phyloP scores from a whole-genome alignment of 2,888 invertebrate species.

The Melipona bicolor region DNA sequence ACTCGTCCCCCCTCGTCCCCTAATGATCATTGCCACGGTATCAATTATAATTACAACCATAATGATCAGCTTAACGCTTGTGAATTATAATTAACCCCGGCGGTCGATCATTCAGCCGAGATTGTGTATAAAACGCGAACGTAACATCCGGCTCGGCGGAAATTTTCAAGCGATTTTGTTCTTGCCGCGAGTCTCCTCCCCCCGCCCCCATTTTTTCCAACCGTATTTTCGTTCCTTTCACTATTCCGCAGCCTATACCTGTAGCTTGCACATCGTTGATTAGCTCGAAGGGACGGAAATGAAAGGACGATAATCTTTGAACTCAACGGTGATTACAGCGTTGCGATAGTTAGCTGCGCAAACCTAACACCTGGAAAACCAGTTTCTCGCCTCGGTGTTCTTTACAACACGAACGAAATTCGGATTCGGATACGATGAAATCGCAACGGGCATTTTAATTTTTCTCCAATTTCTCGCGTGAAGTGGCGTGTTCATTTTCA shows the following conservation, averaged over 20 bases:
- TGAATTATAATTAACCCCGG: slow-evolving; percentile 4
- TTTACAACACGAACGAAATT: slow-evolving; percentile 17
- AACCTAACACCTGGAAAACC: slow-evolving; percentile 38
- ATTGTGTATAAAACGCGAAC: neutral
- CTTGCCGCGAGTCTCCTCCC: neutral
- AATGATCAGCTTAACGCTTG: slow-evolving; percentile 1
- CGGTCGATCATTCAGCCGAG: neutral
- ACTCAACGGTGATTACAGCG: slow-evolving; percentile 19
- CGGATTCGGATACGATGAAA: neutral
- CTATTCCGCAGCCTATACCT: neutral
- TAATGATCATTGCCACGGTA: neutral
- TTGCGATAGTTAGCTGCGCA: slow-evolving; percentile 21
- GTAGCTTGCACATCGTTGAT: slow-evolving; percentile 7
- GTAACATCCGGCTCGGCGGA: neutral
- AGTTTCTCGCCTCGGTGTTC: slow-evolving; percentile 2
- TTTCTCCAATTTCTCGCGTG: slow-evolving; percentile 5
- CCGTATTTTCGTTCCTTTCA: slow-evolving; percentile 24
- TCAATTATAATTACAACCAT: neutral
- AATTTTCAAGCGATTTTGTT: slow-evolving; percentile 3
- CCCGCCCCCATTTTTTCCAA: neutral
- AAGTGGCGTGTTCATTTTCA: slow-evolving; percentile 9
- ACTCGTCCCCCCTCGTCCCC: neutral
- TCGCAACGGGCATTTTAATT: neutral
- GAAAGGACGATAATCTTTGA: slow-evolving; percentile 41
- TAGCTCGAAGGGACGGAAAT: slow-evolving; percentile 34